Evolutionary conservation across 2,888 invertebrate species (phyloP), one percentile per base, ranked within the genome.

Genomic region (Philereme vetulata): DNA sequence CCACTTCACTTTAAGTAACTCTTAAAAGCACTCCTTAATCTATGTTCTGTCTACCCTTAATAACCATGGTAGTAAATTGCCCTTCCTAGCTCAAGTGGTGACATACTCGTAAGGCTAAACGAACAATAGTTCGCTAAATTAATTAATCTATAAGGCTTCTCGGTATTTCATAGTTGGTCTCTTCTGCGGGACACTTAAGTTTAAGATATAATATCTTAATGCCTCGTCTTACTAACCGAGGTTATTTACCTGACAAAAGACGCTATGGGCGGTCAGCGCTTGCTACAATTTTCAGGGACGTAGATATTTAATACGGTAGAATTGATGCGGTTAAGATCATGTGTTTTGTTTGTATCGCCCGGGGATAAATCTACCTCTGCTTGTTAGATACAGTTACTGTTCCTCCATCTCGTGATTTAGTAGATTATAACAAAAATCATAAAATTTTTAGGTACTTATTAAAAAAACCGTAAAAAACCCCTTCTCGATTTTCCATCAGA

Each of bases 181-280:
- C 35, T 48, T 55, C 44, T 49, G 55, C 36, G 35, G 43, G 46
- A 42, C 21, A 49, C 48, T 40, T 21, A 21, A 21, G 21, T 21
- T 38, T 40, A 11, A 54, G 10, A 35, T 48, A 47, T 36, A 56
- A 49, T 49, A 56, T 43, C 11, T 36, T 49, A 49, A 49, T 42
- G 43, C 55, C 43, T 51, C 9, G 43, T 36, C 55, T 44, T 44
- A 44, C 55, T 44, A 36, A 44, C 55, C 33, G 11, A 11, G 34
- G 48, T n/a, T n/a, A 35, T 10, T 21, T 42, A 43, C 42, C 43
- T 44, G 40, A 8, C 36, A 36, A 32, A n/a, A 48, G 11, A 47
- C 10, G 40, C 10, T 47, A 40, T 21, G 46, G 46, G 32, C 46
- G 38, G 9, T 21, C 40, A 9, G 21, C 46, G 32, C 8, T 42